These are phyloP conservation scores for Muscidifurax raptorellus DNA, from an alignment of 1,140 invertebrate species.

Conservation along the genomic window DNA sequence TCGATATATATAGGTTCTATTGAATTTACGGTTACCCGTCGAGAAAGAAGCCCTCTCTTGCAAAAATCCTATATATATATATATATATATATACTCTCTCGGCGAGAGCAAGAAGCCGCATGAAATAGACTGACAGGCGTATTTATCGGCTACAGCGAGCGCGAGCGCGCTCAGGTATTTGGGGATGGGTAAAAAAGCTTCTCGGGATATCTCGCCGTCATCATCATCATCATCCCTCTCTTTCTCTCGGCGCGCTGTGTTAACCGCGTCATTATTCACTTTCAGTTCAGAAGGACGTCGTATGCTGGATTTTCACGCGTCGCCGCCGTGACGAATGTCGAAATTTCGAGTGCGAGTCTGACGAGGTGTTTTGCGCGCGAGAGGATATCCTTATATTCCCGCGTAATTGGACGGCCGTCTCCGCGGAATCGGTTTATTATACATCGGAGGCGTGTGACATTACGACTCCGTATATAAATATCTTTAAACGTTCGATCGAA, in stretches of 20 bases:
- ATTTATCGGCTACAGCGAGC: slow-evolving; percentile 6
- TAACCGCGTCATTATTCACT: slow-evolving; percentile 11
- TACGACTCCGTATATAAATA: too few relatives aligned
- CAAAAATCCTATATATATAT: background rate
- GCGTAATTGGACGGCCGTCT: background rate
- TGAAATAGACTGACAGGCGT: slow-evolving; percentile 25
- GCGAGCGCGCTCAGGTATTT: background rate
- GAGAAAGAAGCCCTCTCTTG: slow-evolving; percentile 7
- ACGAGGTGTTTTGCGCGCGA: background rate
- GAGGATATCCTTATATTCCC: background rate
- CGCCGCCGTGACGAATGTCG: background rate
- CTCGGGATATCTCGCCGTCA: background rate
- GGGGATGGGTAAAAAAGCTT: background rate
- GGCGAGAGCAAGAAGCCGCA: background rate
- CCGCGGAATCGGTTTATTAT: background rate
- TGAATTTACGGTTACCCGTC: slow-evolving; percentile 33
- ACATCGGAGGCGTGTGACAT: background rate
- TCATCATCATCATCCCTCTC: background rate
- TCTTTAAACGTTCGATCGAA: background rate
- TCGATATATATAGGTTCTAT: background rate
- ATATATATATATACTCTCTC: background rate
- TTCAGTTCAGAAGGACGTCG: background rate
- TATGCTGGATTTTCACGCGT: background rate
- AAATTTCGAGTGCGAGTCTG: slow-evolving; percentile 1
- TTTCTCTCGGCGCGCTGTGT: too few relatives aligned